Conservation (phyloP, 1,140 invertebrate species). For the Drosophila baimaii region DNA sequence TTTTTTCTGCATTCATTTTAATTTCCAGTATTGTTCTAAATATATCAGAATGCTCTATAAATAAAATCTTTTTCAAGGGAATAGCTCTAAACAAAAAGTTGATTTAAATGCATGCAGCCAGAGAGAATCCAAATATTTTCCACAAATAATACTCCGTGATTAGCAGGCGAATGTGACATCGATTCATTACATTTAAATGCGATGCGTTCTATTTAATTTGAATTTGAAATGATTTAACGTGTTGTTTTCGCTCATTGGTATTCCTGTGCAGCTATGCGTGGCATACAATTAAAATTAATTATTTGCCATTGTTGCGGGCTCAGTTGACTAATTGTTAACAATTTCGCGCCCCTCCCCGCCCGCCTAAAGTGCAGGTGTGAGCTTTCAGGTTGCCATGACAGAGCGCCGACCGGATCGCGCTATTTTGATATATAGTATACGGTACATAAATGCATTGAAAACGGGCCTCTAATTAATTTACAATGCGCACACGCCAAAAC, state of each 20-base stretch:
- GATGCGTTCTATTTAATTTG: constrained; percentile 44
- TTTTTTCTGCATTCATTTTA: neutral
- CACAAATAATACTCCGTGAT: constrained; percentile 13
- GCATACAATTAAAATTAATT: constrained; percentile 67
- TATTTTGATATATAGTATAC: constrained; percentile 31
- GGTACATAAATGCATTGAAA: constrained; percentile 54
- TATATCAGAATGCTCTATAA: neutral
- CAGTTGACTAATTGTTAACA: constrained; percentile 78
- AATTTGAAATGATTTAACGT: constrained; percentile 33
- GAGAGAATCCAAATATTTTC: neutral
- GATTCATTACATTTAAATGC: constrained; percentile 32
- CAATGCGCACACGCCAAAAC: constrained; percentile 68
- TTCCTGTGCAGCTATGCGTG: constrained; percentile 43
- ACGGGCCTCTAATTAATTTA: constrained; percentile 75
- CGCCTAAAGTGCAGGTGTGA: constrained; percentile 28
- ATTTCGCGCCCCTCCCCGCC: constrained; percentile 26
- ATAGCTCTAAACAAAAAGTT: neutral
- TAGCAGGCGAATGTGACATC: constrained; percentile 35
- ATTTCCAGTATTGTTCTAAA: neutral
- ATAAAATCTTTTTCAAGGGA: neutral
- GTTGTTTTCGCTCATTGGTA: constrained; percentile 32
- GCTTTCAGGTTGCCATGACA: constrained; percentile 51
- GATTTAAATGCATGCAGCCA: constrained; percentile 1
- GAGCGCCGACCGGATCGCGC: constrained; percentile 26
- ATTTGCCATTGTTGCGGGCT: constrained; percentile 66